These are phyloP conservation scores for Gallinago nigripennis DNA, from an alignment of 2,797 vertebrate species.

Conservation along the genomic window DNA sequence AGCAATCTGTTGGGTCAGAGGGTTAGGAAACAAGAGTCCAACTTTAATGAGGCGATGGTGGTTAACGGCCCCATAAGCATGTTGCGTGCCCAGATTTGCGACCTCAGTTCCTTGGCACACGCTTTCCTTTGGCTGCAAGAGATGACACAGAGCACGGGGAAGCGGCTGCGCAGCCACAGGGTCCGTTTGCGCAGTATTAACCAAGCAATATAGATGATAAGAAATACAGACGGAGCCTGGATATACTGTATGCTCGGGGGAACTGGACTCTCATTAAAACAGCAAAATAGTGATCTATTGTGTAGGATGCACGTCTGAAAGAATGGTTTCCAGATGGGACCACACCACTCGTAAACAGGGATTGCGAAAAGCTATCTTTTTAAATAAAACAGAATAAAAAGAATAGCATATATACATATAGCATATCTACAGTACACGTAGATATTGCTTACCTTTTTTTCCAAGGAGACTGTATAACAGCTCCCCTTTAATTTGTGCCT, in stretches of 20 bases:
- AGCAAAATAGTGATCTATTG: conserved; percentile 69
- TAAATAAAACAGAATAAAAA: background rate
- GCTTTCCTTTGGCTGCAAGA: conserved; percentile 30
- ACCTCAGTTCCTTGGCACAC: conserved; percentile 35
- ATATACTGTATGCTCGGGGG: conserved; percentile 38
- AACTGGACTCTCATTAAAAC: conserved; percentile 57
- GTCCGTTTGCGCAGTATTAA: conserved; percentile 49
- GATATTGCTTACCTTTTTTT: background rate
- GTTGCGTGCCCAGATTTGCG: conserved; percentile 3
- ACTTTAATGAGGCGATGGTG: conserved; percentile 33
- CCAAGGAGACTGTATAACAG: background rate
- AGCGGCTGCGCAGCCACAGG: conserved; percentile 30
- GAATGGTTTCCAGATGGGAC: conserved; percentile 76
- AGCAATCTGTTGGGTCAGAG: background rate
- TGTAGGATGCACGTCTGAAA: conserved; percentile 17
- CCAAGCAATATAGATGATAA: conserved; percentile 69
- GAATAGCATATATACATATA: background rate
- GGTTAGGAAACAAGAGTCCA: conserved; percentile 3
- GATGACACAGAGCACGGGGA: conserved; percentile 17
- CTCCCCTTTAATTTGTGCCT: background rate
- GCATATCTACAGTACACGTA: background rate
- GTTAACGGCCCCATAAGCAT: conserved; percentile 28
- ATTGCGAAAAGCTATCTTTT: background rate
- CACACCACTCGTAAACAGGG: conserved; percentile 15
- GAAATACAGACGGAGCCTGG: conserved; percentile 60